These are phyloP conservation scores for Anableps anableps DNA, from an alignment of 2,797 vertebrate genomes.

Conservation along the genomic window DNA sequence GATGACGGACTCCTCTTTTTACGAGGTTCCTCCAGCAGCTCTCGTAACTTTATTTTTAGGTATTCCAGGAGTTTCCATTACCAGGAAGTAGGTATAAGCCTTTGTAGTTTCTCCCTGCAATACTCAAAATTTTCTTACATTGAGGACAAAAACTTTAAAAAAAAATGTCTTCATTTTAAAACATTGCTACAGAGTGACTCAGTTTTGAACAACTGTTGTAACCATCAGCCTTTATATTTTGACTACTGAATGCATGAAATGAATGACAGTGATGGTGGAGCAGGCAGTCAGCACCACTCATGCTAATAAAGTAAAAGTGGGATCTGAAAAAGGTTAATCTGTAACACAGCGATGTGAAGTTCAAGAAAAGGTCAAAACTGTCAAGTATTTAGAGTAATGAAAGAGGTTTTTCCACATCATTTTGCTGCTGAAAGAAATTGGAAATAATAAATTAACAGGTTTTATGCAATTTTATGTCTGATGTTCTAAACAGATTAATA, in stretches of 20 bases:
- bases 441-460: background rate
- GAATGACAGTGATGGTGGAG: conserved; percentile 30
- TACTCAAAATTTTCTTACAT: conserved; percentile 31
- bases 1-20: background rate
- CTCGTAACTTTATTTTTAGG: conserved; percentile 29
- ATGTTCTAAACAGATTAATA: background rate
- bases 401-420: conserved; percentile 8
- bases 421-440: background rate
- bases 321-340: conserved; percentile 68
- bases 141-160: conserved; percentile 28
- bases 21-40: conserved; percentile 14
- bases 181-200: conserved; percentile 18
- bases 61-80: background rate
- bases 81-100: conserved; percentile 20
- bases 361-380: conserved; percentile 66
- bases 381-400: conserved; percentile 53
- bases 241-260: conserved; percentile 38
- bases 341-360: conserved; percentile 50
- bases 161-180: conserved; percentile 6
- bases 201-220: conserved; percentile 14
- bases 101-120: background rate
- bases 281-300: conserved; percentile 58
- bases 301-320: conserved; percentile 58
- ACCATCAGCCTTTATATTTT: conserved; percentile 30
- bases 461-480: background rate